Conservation (phyloP, 1,140 invertebrate species). For the Diorhabda sublineata region DNA sequence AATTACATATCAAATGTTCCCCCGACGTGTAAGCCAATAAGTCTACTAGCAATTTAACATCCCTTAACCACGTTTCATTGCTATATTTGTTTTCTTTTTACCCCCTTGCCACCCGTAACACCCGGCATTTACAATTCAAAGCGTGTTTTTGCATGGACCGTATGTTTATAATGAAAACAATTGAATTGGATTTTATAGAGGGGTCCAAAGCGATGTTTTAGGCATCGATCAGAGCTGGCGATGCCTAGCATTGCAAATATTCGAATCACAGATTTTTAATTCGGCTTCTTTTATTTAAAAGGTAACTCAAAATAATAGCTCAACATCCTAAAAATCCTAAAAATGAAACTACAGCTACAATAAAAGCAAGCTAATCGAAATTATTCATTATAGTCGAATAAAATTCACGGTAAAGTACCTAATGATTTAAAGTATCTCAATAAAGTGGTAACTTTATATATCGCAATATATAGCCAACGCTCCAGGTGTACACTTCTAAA, state of each 20-base stretch:
- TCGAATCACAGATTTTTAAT: neutral
- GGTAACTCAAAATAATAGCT: no score
- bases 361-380: no score
- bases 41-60: slow-evolving; percentile 2
- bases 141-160: slow-evolving; percentile 18
- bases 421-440: no score
- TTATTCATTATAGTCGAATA: no score
- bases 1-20: neutral
- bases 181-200: slow-evolving; percentile 19
- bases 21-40: slow-evolving; percentile 2
- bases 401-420: no score
- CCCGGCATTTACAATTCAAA: slow-evolving; percentile 19
- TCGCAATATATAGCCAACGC: no score
- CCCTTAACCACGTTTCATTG: neutral
- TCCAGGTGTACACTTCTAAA: no score
- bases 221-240: slow-evolving; percentile 12
- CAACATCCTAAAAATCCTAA: no score
- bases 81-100: slow-evolving; percentile 18
- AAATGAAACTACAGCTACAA: no score
- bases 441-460: no score
- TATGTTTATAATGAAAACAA: slow-evolving; percentile 23
- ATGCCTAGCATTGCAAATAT: neutral
- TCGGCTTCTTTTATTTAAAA: no score
- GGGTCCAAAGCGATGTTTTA: slow-evolving; percentile 1
- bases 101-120: slow-evolving; percentile 13